Evolutionary conservation across 2,797 vertebrate species (phyloP).

Genomic region (Thamnophis elegans): DNA sequence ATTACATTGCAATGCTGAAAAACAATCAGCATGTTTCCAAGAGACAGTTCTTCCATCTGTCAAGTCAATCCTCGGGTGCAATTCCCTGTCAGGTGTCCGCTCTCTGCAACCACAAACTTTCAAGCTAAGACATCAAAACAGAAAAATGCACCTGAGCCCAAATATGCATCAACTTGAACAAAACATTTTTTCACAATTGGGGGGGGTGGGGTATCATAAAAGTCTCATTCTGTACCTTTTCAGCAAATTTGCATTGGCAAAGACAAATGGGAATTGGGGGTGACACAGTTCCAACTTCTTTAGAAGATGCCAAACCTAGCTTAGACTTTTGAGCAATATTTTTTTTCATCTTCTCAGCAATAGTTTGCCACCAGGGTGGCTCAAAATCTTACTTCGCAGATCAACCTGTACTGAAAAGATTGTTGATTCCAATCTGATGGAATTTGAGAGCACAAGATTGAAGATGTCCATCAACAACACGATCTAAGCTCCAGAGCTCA

Average conservation of each 20-base stretch:
- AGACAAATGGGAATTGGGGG: not conserved
- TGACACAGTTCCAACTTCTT: not conserved
- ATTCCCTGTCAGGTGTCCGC: conserved; percentile 31
- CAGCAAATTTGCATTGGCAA: not conserved
- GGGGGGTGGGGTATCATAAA: conserved; percentile 30
- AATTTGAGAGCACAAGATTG: not conserved
- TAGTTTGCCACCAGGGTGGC: not conserved
- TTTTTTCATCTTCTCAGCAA: not conserved
- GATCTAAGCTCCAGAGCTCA: too few relatives aligned
- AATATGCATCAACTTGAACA: conserved; percentile 27
- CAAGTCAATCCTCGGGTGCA: not conserved
- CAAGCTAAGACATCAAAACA: conserved; percentile 27
- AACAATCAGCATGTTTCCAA: conserved; percentile 32
- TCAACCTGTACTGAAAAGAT: not conserved
- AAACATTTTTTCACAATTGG: not conserved
- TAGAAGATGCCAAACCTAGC: not conserved
- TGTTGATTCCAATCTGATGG: not conserved
- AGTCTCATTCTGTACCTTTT: not conserved
- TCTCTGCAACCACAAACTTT: conserved; percentile 17
- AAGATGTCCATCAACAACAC: not conserved
- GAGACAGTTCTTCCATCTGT: conserved; percentile 16
- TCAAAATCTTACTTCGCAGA: not conserved
- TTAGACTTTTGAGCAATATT: not conserved
- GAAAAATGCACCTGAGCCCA: conserved; percentile 4
- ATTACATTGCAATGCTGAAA: not conserved